These are phyloP conservation scores for Morpho achilles DNA, from an alignment of 2,888 invertebrate genomes.

Conservation along the genomic window DNA sequence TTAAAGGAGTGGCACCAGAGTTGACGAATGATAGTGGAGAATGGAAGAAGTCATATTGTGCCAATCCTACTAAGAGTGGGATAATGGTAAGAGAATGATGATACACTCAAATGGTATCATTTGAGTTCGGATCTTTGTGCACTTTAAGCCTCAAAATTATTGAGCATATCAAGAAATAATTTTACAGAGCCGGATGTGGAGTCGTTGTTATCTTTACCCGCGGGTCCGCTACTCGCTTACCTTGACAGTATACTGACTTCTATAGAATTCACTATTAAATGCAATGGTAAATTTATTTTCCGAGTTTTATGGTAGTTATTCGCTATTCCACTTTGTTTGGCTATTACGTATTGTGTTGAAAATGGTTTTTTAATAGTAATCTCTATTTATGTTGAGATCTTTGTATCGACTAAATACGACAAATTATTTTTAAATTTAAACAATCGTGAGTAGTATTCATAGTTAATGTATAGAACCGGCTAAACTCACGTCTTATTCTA, in stretches of 20 bases:
- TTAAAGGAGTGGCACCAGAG: too few relatives aligned
- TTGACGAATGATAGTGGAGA: too few relatives aligned
- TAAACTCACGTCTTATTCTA: too few relatives aligned
- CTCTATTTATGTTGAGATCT: background rate
- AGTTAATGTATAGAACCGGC: too few relatives aligned
- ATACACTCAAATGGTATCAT: too few relatives aligned
- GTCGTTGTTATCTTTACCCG: conserved; percentile 20
- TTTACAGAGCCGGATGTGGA: conserved; percentile 24
- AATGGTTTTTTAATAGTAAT: background rate
- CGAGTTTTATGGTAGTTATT: background rate
- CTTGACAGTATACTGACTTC: conserved; percentile 22
- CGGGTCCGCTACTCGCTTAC: conserved; percentile 23
- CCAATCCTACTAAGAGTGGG: too few relatives aligned
- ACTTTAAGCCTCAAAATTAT: too few relatives aligned
- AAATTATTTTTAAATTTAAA: too few relatives aligned
- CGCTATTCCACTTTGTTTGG: background rate
- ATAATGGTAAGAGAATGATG: too few relatives aligned
- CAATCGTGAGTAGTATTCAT: too few relatives aligned
- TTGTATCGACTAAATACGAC: conserved; percentile 1
- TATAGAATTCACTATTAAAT: conserved; percentile 21
- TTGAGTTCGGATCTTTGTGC: too few relatives aligned
- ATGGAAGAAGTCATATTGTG: too few relatives aligned
- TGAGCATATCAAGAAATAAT: background rate
- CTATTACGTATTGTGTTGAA: background rate
- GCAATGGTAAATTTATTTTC: conserved; percentile 17